Base-by-base conservation (phyloP, 2,888 invertebrate genomes). In the Hipparchia semele region DNA sequence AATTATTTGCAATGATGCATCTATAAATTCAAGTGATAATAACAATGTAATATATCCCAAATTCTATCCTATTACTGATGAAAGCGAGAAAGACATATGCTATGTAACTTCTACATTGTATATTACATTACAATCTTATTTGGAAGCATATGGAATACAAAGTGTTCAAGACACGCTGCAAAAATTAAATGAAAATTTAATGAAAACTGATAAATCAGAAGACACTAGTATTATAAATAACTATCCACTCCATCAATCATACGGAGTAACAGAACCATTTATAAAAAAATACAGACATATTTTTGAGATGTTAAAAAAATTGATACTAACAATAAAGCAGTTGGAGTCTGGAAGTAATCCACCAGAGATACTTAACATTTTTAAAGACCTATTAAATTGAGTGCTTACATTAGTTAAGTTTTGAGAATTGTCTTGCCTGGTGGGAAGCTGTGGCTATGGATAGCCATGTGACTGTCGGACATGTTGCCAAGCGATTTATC, bases 201-300 rank as follows among this genome's bases (percentile, higher is more conserved):
- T 72, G 62, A 13, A 68, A 74, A 53, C 74, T 69, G 58, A 10
- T 13, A 13, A 33, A 62, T 67, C 60, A 58, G 60, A 69, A 80
- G 8, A 75, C 46, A 8, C 59, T 70, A 23, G 23, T 23, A 6
- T 5, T 33, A 8, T 46, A 79, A 54, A 45, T 13, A 45, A 2
- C 33, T 45, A 23, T 12, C 12, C 39, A 8, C 49, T 49, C 9
- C 39, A 46, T 45, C 8, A 8, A 73, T 81, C 84, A 13, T 91
- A 88, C 76, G 76, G 81, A 68, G 87, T 90, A 0, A 85, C 89
- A 70, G 87, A 87, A 78, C 68, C 80, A 45, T 88, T 87, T 64
- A 84, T 92, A 51, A 91, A 88, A 77, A 87, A 85, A 73, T 90
- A 90, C 75, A 87, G 86, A 72, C 76, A 82, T 13, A 87, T 89